Evolutionary conservation across 2,888 invertebrate genomes (phyloP).

Genomic region (Erynnis tages): DNA sequence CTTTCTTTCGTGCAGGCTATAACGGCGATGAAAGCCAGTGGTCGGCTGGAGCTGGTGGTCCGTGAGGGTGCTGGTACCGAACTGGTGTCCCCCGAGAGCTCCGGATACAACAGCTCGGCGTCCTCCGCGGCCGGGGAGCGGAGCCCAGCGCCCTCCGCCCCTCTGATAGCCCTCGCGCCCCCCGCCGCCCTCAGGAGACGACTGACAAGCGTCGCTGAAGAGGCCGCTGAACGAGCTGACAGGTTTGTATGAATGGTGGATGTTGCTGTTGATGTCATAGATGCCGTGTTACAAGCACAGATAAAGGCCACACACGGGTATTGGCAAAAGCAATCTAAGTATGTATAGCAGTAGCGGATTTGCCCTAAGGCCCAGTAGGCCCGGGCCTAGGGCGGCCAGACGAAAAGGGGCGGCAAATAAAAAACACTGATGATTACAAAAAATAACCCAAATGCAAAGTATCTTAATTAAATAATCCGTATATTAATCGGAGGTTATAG

Average conservation of each 20-base stretch:
- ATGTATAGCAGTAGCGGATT: too few relatives aligned
- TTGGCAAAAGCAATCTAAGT: too few relatives aligned
- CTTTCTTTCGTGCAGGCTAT: conserved; percentile 85
- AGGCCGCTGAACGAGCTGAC: conserved; percentile 82
- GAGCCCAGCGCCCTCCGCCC: conserved; percentile 79
- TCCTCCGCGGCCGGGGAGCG: conserved; percentile 89
- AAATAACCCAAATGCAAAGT: too few relatives aligned
- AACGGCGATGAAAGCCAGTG: conserved; percentile 88
- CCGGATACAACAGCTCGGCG: conserved; percentile 92
- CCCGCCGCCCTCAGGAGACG: conserved; percentile 85
- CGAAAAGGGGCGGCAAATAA: too few relatives aligned
- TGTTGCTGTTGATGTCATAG: too few relatives aligned
- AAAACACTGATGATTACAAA: too few relatives aligned
- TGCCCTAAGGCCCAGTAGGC: too few relatives aligned
- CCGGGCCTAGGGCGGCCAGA: too few relatives aligned
- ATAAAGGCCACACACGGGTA: too few relatives aligned
- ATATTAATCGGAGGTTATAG: too few relatives aligned
- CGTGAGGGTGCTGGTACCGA: conserved; percentile 90
- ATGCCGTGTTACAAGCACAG: too few relatives aligned
- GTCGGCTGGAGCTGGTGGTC: conserved; percentile 88
- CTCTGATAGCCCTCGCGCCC: conserved; percentile 54
- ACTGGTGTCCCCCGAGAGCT: conserved; percentile 90
- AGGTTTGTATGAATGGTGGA: conserved; percentile 48
- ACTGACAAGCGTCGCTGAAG: conserved; percentile 88
- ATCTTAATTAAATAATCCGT: too few relatives aligned